Base-by-base conservation (phyloP, 1,140 invertebrate genomes). In the Drosophila truncata region DNA sequence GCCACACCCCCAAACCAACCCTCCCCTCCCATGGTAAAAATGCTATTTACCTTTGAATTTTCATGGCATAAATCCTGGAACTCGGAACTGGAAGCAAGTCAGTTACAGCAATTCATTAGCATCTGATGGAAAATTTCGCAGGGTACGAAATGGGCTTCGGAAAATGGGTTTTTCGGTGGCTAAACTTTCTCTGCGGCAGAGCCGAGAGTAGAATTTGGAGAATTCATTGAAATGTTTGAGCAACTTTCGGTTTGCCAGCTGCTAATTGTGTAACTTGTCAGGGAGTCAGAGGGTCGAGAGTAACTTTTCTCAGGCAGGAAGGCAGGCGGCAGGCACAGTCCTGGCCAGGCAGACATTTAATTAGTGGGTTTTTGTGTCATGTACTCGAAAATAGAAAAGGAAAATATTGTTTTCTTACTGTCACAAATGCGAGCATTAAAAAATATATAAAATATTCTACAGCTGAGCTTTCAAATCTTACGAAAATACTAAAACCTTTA, bases 31-130 rank as follows among this genome's bases (percentile, higher is more conserved):
- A 31, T 55, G 77, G 54, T 50, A 50, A 62, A 52, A 62, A 46
- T 71, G 80, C 67, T 88, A 87, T 87, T 87, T 87, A 87, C 84
- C 84, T 87, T 87, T 87, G 82, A 83, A 80, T 87, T 87, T 88
- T 78, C 84, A 72, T 80, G 75, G 77, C 84, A 87, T 87, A 88
- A 87, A 87, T 87, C 83, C 78, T 62, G 47, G 39, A 10, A 23
- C 52, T n/a, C 20, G n/a, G 44, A 75, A 61, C 67, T 54, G 54
- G 62, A 37, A 55, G 52, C 59, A 88, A 55, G 71, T 88, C 84
- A 88, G 85, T 84, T 78, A 88, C 77, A 88, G 84, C 77, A 84
- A 87, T 87, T 87, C 84, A 87, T 87, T 88, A 87, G 84, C 77
- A 84, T 84, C 37, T 41, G 33, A 37, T 33, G 33, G 33, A 39